Conservation (phyloP, 1,140 invertebrate species). For the Achatina immaculata region DNA sequence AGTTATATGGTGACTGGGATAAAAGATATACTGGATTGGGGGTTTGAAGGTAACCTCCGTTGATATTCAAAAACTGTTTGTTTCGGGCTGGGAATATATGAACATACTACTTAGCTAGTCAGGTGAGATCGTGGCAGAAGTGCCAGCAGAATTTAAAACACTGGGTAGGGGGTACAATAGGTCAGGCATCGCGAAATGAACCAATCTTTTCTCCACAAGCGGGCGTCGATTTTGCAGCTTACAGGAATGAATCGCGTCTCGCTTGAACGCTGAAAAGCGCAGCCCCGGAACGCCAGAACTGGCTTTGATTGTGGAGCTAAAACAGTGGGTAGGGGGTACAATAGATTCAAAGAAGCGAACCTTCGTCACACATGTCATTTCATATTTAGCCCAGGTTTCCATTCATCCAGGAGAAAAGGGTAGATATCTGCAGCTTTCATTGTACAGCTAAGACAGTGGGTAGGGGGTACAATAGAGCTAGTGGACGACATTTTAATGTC, state of each 20-base stretch:
- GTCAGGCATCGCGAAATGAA: background rate
- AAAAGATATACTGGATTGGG: too few relatives aligned
- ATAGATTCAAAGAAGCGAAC: background rate
- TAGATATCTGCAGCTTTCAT: too few relatives aligned
- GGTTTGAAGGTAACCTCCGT: too few relatives aligned
- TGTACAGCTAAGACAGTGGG: background rate
- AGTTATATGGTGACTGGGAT: too few relatives aligned
- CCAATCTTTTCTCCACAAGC: background rate
- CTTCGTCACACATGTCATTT: too few relatives aligned
- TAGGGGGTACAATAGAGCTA: slow-evolving; percentile 6
- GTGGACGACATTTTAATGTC: too few relatives aligned
- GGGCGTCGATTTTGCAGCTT: background rate
- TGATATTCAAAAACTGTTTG: background rate
- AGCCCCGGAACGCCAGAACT: background rate
- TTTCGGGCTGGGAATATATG: background rate
- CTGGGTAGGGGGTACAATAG: slow-evolving; percentile 2
- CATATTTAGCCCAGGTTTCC: too few relatives aligned
- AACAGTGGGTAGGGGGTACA: slow-evolving; percentile 5
- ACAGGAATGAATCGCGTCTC: background rate
- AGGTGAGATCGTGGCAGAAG: too few relatives aligned
- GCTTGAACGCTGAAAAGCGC: background rate
- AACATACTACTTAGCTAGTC: too few relatives aligned
- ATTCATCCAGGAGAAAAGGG: too few relatives aligned
- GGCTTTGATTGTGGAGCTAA: background rate
- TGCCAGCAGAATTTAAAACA: too few relatives aligned